Conservation (phyloP, 1,140 invertebrate genomes). For the Panulirus ornatus region DNA sequence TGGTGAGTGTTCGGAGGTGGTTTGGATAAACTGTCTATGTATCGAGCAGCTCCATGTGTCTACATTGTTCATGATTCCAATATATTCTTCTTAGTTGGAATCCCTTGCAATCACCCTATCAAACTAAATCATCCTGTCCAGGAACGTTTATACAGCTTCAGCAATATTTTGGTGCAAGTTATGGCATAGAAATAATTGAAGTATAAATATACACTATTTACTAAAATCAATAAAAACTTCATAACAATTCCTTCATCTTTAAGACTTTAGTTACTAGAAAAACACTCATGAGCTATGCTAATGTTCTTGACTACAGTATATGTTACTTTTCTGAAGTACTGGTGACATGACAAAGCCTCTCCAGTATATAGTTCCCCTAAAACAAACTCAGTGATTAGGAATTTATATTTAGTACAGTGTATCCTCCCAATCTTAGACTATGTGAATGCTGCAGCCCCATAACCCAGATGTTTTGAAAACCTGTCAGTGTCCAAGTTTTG, state of each 20-base stretch:
- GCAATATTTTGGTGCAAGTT: constrained; percentile 21
- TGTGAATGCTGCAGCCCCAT: too few species aligned
- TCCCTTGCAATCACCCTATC: too few species aligned
- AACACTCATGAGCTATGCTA: not conserved
- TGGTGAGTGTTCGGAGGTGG: too few species aligned
- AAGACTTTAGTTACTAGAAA: constrained; percentile 26
- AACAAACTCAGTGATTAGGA: not conserved
- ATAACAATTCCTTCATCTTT: not conserved
- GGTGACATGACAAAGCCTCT: constrained; percentile 13
- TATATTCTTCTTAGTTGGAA: too few species aligned
- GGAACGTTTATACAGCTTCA: constrained; percentile 16
- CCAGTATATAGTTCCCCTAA: not conserved
- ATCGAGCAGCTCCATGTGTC: too few species aligned
- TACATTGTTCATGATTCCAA: too few species aligned
- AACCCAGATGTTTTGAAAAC: too few species aligned
- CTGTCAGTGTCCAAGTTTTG: too few species aligned
- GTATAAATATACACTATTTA: constrained; percentile 35
- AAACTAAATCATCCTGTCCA: constrained; percentile 9
- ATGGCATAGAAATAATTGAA: constrained; percentile 21
- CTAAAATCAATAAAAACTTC: constrained; percentile 22
- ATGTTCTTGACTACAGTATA: constrained; percentile 12
- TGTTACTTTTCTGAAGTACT: not conserved
- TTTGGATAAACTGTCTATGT: too few species aligned
- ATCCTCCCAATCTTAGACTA: too few species aligned
- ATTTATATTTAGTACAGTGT: not conserved